Conservation (phyloP, 2,888 invertebrate genomes). For the Sminthurides aquaticus region DNA sequence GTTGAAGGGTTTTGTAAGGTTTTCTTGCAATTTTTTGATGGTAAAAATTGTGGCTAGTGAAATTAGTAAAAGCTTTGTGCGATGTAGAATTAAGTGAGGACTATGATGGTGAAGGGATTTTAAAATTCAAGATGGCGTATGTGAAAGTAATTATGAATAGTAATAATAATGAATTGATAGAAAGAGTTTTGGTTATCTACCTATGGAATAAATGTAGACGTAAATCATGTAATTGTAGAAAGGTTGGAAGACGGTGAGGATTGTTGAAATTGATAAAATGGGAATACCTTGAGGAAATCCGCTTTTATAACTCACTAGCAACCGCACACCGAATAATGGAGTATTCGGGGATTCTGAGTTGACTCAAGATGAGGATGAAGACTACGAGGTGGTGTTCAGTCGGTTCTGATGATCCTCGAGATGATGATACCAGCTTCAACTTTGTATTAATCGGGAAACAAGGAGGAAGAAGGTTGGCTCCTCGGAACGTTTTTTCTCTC, state of each 20-base stretch:
- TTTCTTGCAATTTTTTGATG: too few species aligned
- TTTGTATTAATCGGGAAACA: slow-evolving; percentile 26
- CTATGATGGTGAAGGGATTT: too few species aligned
- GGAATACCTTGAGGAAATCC: slow-evolving; percentile 32
- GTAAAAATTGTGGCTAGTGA: too few species aligned
- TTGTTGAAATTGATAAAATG: slow-evolving; percentile 13
- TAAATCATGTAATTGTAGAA: neutral
- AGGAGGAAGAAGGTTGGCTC: too few species aligned
- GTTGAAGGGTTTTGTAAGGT: too few species aligned
- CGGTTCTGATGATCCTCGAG: slow-evolving; percentile 24
- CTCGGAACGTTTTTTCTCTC: too few species aligned
- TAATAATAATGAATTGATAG: too few species aligned
- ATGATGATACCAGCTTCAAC: slow-evolving; percentile 29
- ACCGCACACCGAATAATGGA: slow-evolving; percentile 29
- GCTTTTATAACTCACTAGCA: slow-evolving; percentile 31
- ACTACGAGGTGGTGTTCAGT: slow-evolving; percentile 6
- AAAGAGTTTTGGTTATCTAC: too few species aligned
- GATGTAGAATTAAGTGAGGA: too few species aligned
- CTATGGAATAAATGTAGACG: neutral
- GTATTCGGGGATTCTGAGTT: slow-evolving; percentile 23
- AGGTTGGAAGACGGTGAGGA: neutral
- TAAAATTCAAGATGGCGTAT: too few species aligned
- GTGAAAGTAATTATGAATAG: too few species aligned
- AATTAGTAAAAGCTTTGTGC: too few species aligned
- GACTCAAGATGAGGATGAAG: slow-evolving; percentile 17